These are phyloP conservation scores for Manis pentadactyla DNA, from an alignment of 2,797 vertebrate genomes.

Conservation along the genomic window DNA sequence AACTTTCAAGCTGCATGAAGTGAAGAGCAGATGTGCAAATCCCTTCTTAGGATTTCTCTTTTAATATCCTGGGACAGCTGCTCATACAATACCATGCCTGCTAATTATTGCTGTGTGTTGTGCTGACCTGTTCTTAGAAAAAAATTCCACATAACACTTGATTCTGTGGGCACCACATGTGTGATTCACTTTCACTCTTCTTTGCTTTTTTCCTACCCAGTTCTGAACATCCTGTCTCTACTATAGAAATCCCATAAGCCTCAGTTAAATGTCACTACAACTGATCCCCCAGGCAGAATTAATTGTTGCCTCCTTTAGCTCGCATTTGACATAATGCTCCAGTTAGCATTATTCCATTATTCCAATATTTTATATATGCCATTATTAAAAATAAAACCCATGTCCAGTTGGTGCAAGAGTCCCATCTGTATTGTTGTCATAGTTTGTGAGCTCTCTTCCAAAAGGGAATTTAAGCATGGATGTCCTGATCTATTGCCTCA, in stretches of 20 bases:
- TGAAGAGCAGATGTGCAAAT: background rate
- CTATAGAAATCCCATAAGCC: background rate
- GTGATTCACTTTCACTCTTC: background rate
- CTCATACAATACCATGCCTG: background rate
- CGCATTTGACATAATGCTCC: background rate
- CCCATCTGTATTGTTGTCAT: background rate
- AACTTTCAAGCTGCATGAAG: background rate
- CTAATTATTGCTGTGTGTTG: background rate
- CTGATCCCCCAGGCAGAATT: background rate
- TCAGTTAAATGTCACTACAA: background rate
- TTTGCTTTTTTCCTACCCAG: background rate
- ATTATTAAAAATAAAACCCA: background rate
- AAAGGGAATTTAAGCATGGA: background rate
- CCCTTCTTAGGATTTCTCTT: background rate
- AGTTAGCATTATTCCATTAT: background rate
- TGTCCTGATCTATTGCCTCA: background rate
- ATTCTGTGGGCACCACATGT: background rate
- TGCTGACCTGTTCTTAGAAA: background rate
- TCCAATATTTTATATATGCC: too few species aligned
- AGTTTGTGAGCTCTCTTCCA: background rate
- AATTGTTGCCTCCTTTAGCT: background rate
- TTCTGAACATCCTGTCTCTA: background rate
- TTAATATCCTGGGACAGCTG: background rate
- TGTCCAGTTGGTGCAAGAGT: background rate
- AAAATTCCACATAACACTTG: background rate